These are phyloP conservation scores for Apodemia mormo DNA, from an alignment of 2,888 invertebrate species.

Conservation along the genomic window DNA sequence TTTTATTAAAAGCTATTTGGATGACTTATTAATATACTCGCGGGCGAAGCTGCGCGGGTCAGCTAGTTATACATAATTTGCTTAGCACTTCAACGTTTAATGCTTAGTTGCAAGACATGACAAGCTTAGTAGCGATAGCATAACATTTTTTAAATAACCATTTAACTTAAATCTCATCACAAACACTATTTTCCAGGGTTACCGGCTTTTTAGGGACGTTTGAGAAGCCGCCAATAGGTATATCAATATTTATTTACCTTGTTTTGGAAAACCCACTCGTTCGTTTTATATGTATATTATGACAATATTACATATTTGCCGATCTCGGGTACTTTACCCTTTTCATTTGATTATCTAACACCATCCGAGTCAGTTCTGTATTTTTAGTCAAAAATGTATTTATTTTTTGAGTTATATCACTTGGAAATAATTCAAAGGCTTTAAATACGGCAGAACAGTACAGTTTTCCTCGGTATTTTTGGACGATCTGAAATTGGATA, in stretches of 20 bases:
- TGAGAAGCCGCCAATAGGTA: conserved; percentile 2
- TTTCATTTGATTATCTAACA: conserved; percentile 9
- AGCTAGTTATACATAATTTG: too few species aligned
- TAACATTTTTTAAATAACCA: background rate
- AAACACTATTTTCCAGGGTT: background rate
- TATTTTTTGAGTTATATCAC: too few species aligned
- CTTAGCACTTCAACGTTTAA: too few species aligned
- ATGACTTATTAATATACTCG: too few species aligned
- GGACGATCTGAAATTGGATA: too few species aligned
- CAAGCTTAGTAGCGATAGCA: background rate
- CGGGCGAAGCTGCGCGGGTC: too few species aligned
- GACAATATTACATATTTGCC: conserved; percentile 8
- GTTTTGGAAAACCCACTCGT: conserved; percentile 8
- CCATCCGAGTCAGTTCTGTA: background rate
- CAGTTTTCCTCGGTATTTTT: too few species aligned
- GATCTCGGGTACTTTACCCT: conserved; percentile 4
- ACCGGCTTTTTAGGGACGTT: background rate
- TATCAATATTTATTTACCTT: conserved; percentile 13
- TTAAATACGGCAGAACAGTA: too few species aligned
- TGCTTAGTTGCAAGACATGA: too few species aligned
- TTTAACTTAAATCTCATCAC: background rate
- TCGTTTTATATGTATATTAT: conserved; percentile 3
- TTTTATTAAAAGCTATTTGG: too few species aligned
- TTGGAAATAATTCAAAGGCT: too few species aligned
- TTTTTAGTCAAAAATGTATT: background rate